Base-by-base conservation (phyloP, 2,888 invertebrate genomes). In the Machimus rusticus region DNA sequence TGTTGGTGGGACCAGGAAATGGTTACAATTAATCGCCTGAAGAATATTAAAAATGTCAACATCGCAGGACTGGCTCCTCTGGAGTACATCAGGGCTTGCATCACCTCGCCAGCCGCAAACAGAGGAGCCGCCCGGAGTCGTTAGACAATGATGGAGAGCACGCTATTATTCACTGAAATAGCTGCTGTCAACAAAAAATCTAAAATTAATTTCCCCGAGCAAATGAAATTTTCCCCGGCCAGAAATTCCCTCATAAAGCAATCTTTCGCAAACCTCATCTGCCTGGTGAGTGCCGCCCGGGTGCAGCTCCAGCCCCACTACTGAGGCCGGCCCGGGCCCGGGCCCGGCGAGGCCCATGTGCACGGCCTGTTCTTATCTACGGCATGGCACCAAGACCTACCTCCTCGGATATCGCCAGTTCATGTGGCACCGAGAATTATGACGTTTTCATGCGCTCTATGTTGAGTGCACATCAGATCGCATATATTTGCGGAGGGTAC, bases 361-460 rank as follows among this genome's bases (percentile, higher is more conserved):
- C 66, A 66, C 23, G 66, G 66, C 23, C 66, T 23, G 66, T 12
- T 43, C 85, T 85, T 85, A 85, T 85, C 85, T 74, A 39, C 74
- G 16, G 74, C 16, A 23, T 28, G 28, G 74, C 23, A 46, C 43
- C 14, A 74, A 85, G 85, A 43, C 85, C 85, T 39, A 76, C 37
- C 66, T 66, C 84, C 84, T 74, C 39, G 23, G 66, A 31, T 85
- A 85, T 85, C 74, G 34, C 57, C 34, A 85, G 85, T 85, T 74
- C 85, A 85, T 85, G 39, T 51, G 74, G 74, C n/a, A 74, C 23
- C 74, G 28, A 85, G 85, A 85, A 74, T 85, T 85, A 85, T 85
- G 85, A 85, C 85, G 74, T 85, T 85, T 85, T 85, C 85, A 85
- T 85, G 85, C 74, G 85, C 74, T 85, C 31, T 39, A 34, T 46